Evolutionary conservation across 2,113 vertebrate genomes (phyloP), one percentile per base, ranked within the genome.

Genomic region (Psilopogon haemacephalus): DNA sequence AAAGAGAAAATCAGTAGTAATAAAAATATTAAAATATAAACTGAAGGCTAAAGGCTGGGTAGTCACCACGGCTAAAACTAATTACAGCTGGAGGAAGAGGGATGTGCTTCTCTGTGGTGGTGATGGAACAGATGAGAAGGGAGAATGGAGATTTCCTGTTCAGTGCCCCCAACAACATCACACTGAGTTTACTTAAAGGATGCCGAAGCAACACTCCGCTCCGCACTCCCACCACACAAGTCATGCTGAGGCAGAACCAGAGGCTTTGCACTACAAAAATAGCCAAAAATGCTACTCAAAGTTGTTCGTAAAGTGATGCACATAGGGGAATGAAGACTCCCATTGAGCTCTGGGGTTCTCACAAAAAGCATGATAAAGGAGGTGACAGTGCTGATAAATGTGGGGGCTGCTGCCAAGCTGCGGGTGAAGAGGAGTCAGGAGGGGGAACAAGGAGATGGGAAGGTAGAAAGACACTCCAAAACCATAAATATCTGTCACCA

Each of bases 81-180:
- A 95, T 84, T 90, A 86, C 37, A 77, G 35, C 56, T 81, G 42
- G 33, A 42, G 50, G 52, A 69, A 59, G 44, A 86, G 82, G 37
- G 77, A 80, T 65, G 38, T 2, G 1, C 88, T 93, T 82, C 33
- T 38, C 33, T 21, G 7, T 3, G 10, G 55, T 32, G 54, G 64
- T 71, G 74, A 64, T 68, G 48, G 74, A 94, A 95, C 16, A n/a
- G 37, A 15, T 1, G 52, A 75, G 63, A 94, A 85, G 79, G 79
- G 69, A 87, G 62, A 92, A 82, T 26, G 30, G 54, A 90, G 83
- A 75, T 94, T 95, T 96, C 62, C 60, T 92, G 21, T 88, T 95
- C 89, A 18, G 32, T 30, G 37, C 52, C 94, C 85, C 79, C 85
- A 80, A 68, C 84, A 94, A 28, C 94, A 91, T 42, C 73, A 69